phyloP scores from a whole-genome alignment of 2,888 invertebrate species.

The Gandaritis pyraliata region DNA sequence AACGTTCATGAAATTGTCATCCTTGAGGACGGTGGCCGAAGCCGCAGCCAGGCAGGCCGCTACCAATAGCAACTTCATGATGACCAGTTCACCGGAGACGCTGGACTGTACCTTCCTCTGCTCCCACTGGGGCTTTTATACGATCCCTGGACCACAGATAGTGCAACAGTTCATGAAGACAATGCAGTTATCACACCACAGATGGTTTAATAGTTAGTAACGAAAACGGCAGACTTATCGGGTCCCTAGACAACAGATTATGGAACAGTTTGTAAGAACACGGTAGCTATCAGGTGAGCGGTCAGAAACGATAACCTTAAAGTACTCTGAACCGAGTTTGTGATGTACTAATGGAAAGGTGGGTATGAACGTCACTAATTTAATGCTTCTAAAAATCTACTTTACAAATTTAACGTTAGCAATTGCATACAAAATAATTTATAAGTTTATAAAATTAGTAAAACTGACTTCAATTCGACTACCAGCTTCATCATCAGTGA shows the following conservation, averaged over 20 bases:
- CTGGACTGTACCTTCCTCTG: conserved; percentile 51
- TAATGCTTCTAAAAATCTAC: too few species aligned
- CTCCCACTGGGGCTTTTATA: conserved; percentile 59
- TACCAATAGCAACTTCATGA: conserved; percentile 64
- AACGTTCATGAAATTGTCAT: conserved; percentile 50
- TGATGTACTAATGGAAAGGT: conserved; percentile 8
- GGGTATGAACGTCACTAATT: background rate
- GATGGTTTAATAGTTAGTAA: conserved; percentile 3
- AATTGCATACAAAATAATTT: too few species aligned
- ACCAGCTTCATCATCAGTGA: too few species aligned
- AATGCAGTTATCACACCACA: conserved; percentile 20
- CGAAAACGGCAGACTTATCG: conserved; percentile 1
- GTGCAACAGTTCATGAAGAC: background rate
- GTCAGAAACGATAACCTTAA: conserved; percentile 16
- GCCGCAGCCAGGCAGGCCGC: conserved; percentile 62
- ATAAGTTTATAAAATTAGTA: too few species aligned
- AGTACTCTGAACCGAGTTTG: conserved; percentile 6
- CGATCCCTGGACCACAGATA: conserved; percentile 25
- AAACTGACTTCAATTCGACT: too few species aligned
- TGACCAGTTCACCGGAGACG: conserved; percentile 38
- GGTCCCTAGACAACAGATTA: conserved; percentile 9
- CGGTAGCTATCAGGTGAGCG: conserved; percentile 17
- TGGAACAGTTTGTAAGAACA: conserved; percentile 10
- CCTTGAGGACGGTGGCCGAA: conserved; percentile 65
- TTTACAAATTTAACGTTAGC: too few species aligned